A percentile compares a stretch with the other conserved stretches of the same genome.
These are phyloP conservation scores for Brotogeris chrysoptera DNA, from an alignment of 2,797 vertebrate species.

Conservation along the genomic window DNA sequence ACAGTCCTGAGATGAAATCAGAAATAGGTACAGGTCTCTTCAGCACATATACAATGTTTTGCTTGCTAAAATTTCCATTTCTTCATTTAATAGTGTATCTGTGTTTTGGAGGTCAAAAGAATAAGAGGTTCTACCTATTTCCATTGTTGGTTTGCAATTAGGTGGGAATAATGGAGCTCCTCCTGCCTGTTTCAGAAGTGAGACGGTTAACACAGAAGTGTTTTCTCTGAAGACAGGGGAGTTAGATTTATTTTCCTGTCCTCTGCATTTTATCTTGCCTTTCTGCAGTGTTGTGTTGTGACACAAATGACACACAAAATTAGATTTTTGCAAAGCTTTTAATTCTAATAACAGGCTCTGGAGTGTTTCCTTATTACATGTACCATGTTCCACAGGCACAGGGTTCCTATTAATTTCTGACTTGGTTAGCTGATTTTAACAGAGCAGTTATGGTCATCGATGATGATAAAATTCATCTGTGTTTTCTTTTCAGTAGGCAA, in stretches of 20 bases:
- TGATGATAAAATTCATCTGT: neutral
- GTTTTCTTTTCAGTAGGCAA: slow-evolving; percentile 25
- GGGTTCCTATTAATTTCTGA: neutral
- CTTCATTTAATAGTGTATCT: neutral
- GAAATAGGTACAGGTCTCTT: neutral
- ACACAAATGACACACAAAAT: neutral
- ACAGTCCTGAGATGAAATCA: neutral
- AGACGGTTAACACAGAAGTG: neutral
- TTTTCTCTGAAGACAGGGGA: neutral
- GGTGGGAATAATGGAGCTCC: neutral
- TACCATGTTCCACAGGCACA: neutral
- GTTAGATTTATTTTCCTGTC: neutral
- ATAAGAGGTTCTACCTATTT: neutral
- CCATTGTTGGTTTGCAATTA: neutral
- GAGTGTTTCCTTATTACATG: neutral
- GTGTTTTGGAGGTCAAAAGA: neutral
- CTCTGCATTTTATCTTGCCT: neutral
- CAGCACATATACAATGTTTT: neutral
- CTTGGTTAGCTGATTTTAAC: neutral
- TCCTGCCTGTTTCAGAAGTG: neutral
- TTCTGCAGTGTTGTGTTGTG: neutral
- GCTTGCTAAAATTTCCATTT: neutral
- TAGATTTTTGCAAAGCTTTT: neutral
- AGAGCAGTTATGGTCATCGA: neutral
- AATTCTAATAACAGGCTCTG: neutral